Base-by-base conservation (phyloP, 2,888 invertebrate species). In the Eucera pruinosa region DNA sequence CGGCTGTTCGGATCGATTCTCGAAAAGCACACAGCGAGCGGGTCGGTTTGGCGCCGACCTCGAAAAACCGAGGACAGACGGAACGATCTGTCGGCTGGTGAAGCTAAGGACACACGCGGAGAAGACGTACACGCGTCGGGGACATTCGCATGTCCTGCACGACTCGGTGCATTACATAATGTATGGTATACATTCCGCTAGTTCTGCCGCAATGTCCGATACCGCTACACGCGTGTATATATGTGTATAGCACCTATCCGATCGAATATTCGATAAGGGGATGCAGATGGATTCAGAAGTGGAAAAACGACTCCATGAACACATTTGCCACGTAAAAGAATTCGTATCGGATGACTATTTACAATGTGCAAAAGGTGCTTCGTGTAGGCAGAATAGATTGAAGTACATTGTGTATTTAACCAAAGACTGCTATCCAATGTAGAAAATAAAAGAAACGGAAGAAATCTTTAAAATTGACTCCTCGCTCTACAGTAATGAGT, bases 91-190 rank as follows among this genome's bases (percentile, higher is more conserved):
- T 30, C 33, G 43, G 47, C 15, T 4, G 41, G 18, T 15, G 43
- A 39, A 54, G 50, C 25, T 64, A 60, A 62, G 66, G 65, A 66
- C 66, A 66, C 66, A 25, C 43, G 25, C 27, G 13, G 45, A 13
- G 50, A 45, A 61, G 66, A 48, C 65, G 39, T 48, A 52, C 36
- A 36, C 52, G 43, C 36, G 27, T 20, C 43, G 43, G 50, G 50
- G 36, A 47, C 52, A 11, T 74, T 75, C 71, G 75, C 67, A 79
- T 76, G 80, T 72, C 55, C 67, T 43, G 80, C 80, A 84, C 85
- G 80, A 84, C 65, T 60, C 70, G 36, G 39, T 61, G 75, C 72
- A 76, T 84, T 82, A 86, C 80, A 85, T 84, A 85, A 5, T 86
- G 86, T 84, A 85, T 82, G 81, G 70, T 71, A 76, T 57, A 74